Base-by-base conservation (phyloP, 2,888 invertebrate genomes). In the Diogma glabrata region DNA sequence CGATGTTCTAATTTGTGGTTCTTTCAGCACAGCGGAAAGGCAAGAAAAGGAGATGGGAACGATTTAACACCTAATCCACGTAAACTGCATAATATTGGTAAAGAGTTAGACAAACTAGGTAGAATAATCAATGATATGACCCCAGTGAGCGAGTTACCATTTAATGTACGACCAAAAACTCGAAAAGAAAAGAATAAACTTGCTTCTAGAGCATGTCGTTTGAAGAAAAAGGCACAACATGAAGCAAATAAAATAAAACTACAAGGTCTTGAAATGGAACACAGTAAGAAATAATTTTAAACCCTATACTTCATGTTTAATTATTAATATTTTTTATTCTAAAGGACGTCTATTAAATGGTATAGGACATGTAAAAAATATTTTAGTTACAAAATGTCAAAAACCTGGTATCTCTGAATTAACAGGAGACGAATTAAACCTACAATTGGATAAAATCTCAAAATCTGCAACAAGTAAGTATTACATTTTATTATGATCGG, bases 151-250 rank as follows among this genome's bases (percentile, higher is more conserved):
- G 94, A 94, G 67, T 72, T 95, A 60, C 93, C 93, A 38, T 87
- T 89, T 65, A 88, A 87, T 63, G 82, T 87, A 24, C 74, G 92
- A 58, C 88, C 91, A 10, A 91, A 89, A 66, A 90, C 92, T n/a
- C 79, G 95, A 51, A 95, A 95, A 69, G 96, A 97, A 69, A 96
- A 97, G 67, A 97, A 97, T 68, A 96, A 96, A 72, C 74, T 96
- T 51, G 96, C 97, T 9, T 96, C 96, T 0, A 81, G 96, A 55
- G 96, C 95, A 26, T 97, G 96, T 67, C 81, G 96, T 28, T 75
- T 97, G 63, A 97, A 97, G 78, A 97, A 97, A 72, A 97, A 96
- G 72, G 97, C 97, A 4, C 96, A 96, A 66, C 96, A 97, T 67
- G 97, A 97, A 71, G 96, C 97, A 3, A 96, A 96, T 67, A 97